phyloP scores from a whole-genome alignment of 2,113 vertebrate species.

The Galbula dea region DNA sequence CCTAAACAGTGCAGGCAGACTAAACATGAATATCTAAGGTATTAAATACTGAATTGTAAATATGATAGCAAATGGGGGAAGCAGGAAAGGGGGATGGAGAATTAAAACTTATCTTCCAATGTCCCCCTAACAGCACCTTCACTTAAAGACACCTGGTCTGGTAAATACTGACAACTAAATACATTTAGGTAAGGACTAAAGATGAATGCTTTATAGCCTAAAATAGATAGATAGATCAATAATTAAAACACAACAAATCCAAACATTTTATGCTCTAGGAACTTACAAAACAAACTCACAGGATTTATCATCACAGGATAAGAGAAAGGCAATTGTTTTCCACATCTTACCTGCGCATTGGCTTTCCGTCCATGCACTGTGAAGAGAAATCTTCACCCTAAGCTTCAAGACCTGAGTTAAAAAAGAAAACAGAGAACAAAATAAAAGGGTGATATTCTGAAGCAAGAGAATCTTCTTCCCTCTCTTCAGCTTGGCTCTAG shows the following conservation, averaged over 20 bases:
- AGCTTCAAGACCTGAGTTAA: slow-evolving; percentile 54
- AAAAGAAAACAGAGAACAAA: not conserved
- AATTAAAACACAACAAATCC: not conserved
- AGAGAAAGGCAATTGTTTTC: not conserved
- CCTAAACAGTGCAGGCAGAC: not conserved
- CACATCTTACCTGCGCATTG: slow-evolving; percentile 91
- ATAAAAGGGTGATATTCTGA: not conserved
- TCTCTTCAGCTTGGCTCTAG: not conserved
- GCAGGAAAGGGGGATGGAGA: too few relatives aligned
- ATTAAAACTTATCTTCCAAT: too few relatives aligned
- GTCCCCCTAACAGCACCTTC: not conserved
- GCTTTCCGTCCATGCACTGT: slow-evolving; percentile 94
- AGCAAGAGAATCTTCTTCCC: not conserved
- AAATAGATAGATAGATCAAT: too few relatives aligned
- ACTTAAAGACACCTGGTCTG: not conserved
- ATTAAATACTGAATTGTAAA: too few relatives aligned
- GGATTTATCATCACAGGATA: not conserved
- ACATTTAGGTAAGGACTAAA: not conserved
- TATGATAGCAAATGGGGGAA: too few relatives aligned
- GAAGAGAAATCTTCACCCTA: slow-evolving; percentile 78
- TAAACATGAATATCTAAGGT: too few relatives aligned
- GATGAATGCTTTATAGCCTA: not conserved
- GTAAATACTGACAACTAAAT: not conserved
- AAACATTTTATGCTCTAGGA: not conserved
- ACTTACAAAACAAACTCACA: not conserved